Base-by-base conservation (phyloP, 1,140 invertebrate genomes). In the Homalodisca vitripennis region DNA sequence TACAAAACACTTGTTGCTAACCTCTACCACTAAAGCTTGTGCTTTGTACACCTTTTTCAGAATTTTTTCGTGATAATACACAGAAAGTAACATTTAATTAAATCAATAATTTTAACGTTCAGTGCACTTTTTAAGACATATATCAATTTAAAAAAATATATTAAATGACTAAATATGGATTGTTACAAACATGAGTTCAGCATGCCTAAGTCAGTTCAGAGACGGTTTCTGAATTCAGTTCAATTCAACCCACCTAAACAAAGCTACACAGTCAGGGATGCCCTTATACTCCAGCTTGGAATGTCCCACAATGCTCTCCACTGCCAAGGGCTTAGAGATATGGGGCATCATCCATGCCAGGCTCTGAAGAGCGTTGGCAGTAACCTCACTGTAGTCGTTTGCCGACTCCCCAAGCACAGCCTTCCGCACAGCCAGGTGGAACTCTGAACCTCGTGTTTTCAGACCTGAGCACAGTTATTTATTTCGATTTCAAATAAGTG, bases 201-300 rank as follows among this genome's bases (percentile, higher is more conserved):
- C n/a, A n/a, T n/a, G n/a, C n/a, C n/a, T n/a, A n/a, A n/a, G n/a
- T n/a, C n/a, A n/a, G n/a, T n/a, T n/a, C n/a, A n/a, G n/a, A n/a
- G n/a, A n/a, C n/a, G n/a, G n/a, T n/a, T n/a, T n/a, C n/a, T n/a
- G n/a, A 41, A 41, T 41, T 10, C 34, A 41, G 6, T 41, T 41
- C 34, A 41, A 10, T 41, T 10, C 34, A 41, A n/a, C n/a, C n/a
- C 83, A 92, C 90, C 86, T 86, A 76, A 88, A 92, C 48, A 80
- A 76, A 46, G 88, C 91, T 73, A 93, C 82, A 75, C 90, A 92
- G 77, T 93, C 90, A 73, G 91, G 80, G 34, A 89, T 83, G 30
- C 91, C 91, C 74, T 82, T 83, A 73, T 93, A 94, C 47, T 83
- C 78, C 2, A 93, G 79, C 41, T 83, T 78, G 20, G 86, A 84